Percentiles rank a stretch among this genome's conserved stretches.
These are phyloP conservation scores for Conchocele bisecta DNA, from an alignment of 2,888 invertebrate genomes.

Conservation along the genomic window DNA sequence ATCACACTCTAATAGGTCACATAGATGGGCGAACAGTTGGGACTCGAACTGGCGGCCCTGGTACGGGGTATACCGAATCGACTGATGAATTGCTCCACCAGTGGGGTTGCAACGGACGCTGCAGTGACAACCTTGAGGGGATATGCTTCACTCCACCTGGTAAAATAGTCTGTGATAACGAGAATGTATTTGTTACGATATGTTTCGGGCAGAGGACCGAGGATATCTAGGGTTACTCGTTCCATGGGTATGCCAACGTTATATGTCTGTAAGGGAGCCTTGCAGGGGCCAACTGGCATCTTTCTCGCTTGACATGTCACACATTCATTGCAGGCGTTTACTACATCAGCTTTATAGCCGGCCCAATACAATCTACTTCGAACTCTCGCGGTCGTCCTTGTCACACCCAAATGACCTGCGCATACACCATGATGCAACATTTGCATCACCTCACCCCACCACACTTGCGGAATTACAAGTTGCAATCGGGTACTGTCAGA, in stretches of 20 bases:
- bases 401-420: not conserved
- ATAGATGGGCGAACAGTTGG: not conserved
- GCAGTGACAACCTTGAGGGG: not conserved
- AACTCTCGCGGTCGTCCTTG: not conserved
- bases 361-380: not conserved
- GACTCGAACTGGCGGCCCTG: not conserved
- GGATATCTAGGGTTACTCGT: not conserved
- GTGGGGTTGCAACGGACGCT: not conserved
- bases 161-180: not conserved
- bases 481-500: not conserved
- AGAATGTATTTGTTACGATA: not conserved
- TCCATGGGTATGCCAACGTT: not conserved
- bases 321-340: not conserved
- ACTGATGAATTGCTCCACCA: conserved; percentile 2
- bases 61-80: not conserved
- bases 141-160: not conserved
- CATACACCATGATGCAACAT: not conserved
- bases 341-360: not conserved
- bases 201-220: conserved; percentile 1
- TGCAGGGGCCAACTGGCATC: not conserved
- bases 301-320: not conserved
- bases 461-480: not conserved
- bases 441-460: not conserved
- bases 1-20: not conserved
- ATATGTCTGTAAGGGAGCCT: not conserved